Conservation (phyloP, 2,888 invertebrate species). For the Caenorhabditis macrosperma region DNA sequence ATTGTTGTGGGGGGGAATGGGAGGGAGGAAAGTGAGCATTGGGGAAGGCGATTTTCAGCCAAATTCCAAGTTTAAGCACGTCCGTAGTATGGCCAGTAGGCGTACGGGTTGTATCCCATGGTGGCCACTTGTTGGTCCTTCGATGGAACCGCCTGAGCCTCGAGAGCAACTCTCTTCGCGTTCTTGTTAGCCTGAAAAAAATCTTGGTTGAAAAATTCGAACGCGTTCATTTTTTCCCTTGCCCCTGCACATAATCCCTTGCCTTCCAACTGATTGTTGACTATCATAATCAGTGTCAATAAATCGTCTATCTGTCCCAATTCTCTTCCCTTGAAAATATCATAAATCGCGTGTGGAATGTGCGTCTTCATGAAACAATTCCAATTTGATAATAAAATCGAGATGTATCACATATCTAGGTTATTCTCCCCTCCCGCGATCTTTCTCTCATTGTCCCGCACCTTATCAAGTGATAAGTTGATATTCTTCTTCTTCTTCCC, state of each 20-base stretch:
- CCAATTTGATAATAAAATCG: conserved; percentile 35
- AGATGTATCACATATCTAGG: conserved; percentile 54
- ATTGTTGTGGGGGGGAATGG: conserved; percentile 29
- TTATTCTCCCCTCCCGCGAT: conserved; percentile 21
- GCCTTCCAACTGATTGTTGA: no score
- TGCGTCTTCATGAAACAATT: neutral
- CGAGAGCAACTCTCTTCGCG: conserved; percentile 76
- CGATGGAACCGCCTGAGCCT: conserved; percentile 67
- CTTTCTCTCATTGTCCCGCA: conserved; percentile 8
- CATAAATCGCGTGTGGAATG: neutral
- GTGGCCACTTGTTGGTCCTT: conserved; percentile 76
- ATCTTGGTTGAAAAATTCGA: neutral
- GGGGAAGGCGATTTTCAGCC: conserved; percentile 10
- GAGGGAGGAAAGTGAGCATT: conserved; percentile 20
- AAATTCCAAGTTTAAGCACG: conserved; percentile 67
- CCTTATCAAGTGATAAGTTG: conserved; percentile 31
- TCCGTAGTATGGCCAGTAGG: conserved; percentile 79
- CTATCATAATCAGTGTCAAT: no score
- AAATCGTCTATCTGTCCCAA: neutral
- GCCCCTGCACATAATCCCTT: no score
- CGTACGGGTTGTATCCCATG: conserved; percentile 77
- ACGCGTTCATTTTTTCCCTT: neutral
- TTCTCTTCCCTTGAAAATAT: neutral
- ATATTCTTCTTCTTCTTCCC: neutral
- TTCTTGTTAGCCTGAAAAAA: conserved; percentile 77